Conservation (phyloP, 1,140 invertebrate species). For the Steinernema khuongi region DNA sequence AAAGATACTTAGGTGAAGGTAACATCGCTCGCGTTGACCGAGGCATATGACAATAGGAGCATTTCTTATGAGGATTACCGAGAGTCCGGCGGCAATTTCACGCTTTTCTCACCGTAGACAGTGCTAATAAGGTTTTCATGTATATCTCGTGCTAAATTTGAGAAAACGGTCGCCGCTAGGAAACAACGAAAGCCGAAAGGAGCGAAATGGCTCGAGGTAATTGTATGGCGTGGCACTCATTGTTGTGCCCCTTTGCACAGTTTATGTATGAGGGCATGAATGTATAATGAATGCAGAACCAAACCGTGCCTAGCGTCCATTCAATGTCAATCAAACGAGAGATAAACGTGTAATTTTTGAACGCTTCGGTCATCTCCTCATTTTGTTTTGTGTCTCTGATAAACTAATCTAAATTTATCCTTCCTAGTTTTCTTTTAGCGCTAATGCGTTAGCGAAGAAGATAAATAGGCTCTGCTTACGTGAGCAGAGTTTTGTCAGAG, state of each 20-base stretch:
- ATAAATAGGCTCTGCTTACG: constrained; percentile 15
- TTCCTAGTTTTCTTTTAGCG: background rate
- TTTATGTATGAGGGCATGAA: background rate
- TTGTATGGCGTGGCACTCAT: too few species aligned
- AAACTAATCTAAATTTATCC: constrained; percentile 13
- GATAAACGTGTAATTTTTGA: background rate
- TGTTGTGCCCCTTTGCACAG: background rate
- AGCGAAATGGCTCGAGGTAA: too few species aligned
- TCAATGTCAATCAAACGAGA: background rate
- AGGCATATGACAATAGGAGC: too few species aligned
- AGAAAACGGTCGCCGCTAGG: too few species aligned
- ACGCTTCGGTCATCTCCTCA: background rate
- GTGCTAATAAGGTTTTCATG: too few species aligned
- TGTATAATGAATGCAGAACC: background rate
- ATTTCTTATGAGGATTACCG: too few species aligned
- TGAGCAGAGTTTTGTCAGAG: background rate
- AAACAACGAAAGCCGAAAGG: too few species aligned
- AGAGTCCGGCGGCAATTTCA: too few species aligned
- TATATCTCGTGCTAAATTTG: too few species aligned
- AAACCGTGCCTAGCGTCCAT: background rate
- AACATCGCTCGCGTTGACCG: too few species aligned
- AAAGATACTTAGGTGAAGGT: too few species aligned
- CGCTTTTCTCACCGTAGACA: too few species aligned
- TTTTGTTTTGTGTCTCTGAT: background rate
- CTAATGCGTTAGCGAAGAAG: constrained; percentile 10